A percentile compares a stretch with the other conserved stretches of the same genome.
These are phyloP conservation scores for honey bee (Apis mellifera) DNA, from an alignment of 1,140 invertebrate species.

Conservation along the genomic window DNA sequence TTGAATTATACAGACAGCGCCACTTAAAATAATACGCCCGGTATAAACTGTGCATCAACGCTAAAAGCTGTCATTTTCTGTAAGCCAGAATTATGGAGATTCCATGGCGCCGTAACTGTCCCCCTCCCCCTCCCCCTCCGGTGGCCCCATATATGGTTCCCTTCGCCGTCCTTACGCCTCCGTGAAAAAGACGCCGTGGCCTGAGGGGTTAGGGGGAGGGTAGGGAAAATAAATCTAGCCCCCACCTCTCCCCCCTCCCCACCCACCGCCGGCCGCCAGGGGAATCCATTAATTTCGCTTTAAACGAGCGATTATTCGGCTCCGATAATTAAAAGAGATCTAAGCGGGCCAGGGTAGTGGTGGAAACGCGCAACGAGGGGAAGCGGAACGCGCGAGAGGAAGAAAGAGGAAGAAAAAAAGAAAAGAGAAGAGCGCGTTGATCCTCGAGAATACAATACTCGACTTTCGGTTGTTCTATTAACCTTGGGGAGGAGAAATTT, in stretches of 20 bases:
- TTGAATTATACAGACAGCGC: slow-evolving; percentile 78
- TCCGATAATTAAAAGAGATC: slow-evolving; percentile 44
- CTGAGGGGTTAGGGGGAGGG: neutral
- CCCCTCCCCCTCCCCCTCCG: neutral
- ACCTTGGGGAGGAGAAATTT: too few species aligned
- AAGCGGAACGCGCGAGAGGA: too few species aligned
- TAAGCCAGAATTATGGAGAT: slow-evolving; percentile 81
- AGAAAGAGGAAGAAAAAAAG: neutral
- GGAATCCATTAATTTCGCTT: slow-evolving; percentile 46
- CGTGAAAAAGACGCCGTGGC: slow-evolving; percentile 22
- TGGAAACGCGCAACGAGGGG: too few species aligned
- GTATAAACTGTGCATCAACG: slow-evolving; percentile 80
- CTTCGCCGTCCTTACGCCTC: slow-evolving; percentile 3
- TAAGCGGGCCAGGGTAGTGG: neutral
- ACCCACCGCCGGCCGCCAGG: neutral
- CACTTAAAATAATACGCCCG: slow-evolving; percentile 80
- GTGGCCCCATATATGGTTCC: neutral
- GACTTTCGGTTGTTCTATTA: too few species aligned
- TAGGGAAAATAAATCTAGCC: slow-evolving; percentile 21
- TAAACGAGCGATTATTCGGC: slow-evolving; percentile 38
- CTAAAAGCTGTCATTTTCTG: slow-evolving; percentile 81
- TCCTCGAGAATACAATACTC: neutral
- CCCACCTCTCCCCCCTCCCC: neutral
- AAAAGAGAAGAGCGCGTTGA: too few species aligned
- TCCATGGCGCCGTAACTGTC: slow-evolving; percentile 49